phyloP scores from a whole-genome alignment of 2,113 vertebrate genomes.

The Clupea harengus region DNA sequence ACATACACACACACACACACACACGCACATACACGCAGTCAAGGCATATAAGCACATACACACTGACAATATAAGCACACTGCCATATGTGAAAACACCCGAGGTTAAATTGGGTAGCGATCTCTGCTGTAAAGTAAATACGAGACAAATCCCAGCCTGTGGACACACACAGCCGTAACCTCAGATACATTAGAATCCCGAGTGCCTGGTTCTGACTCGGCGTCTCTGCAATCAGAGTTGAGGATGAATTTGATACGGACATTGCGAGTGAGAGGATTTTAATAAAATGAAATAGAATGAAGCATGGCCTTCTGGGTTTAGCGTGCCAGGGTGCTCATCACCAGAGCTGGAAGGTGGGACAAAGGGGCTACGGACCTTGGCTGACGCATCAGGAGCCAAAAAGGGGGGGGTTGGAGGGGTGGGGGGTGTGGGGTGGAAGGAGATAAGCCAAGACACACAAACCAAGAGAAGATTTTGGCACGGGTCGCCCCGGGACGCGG shows the following conservation, averaged over 20 bases:
- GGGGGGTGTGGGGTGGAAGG: constrained; percentile 35
- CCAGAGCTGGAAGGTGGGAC: neutral
- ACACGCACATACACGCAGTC: neutral
- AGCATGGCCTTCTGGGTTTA: neutral
- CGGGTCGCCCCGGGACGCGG: neutral
- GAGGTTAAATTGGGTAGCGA: neutral
- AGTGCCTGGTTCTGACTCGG: neutral
- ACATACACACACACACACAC: neutral
- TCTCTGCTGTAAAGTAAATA: neutral
- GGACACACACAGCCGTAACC: neutral
- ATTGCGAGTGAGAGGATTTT: neutral
- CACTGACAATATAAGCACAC: neutral
- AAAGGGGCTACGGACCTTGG: neutral
- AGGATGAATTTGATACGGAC: neutral
- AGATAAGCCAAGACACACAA: constrained; percentile 60
- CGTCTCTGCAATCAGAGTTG: neutral
- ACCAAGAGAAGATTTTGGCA: constrained; percentile 49
- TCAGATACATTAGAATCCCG: neutral
- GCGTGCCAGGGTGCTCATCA: neutral
- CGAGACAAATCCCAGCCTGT: neutral
- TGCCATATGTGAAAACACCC: neutral
- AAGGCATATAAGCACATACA: neutral
- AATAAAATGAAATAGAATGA: neutral
- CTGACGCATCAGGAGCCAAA: neutral
- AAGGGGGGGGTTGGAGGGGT: neutral